Conservation (phyloP, 2,113 vertebrate species). For the Laticauda laticaudata region DNA sequence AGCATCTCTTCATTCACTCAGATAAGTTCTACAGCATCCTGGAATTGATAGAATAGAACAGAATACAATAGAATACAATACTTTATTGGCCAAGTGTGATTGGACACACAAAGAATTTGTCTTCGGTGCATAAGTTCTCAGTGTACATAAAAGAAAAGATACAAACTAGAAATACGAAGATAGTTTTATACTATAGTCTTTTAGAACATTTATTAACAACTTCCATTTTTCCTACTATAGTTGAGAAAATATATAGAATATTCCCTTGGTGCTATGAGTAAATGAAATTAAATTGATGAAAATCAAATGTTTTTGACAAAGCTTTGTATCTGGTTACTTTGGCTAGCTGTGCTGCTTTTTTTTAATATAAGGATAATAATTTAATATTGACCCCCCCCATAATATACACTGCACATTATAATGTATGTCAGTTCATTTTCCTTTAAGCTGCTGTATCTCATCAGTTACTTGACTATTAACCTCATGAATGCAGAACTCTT, state of each 20-base stretch:
- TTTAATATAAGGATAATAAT: constrained; percentile 29
- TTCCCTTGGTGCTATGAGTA: neutral
- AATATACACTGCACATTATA: neutral
- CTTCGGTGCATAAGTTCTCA: too few species aligned
- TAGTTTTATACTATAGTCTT: neutral
- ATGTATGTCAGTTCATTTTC: neutral
- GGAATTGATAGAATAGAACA: neutral
- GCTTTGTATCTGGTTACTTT: constrained; percentile 21
- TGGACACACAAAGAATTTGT: too few species aligned
- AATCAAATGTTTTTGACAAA: neutral
- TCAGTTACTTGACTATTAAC: constrained; percentile 35
- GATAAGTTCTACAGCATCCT: neutral
- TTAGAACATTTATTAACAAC: neutral
- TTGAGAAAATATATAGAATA: neutral
- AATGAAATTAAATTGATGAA: neutral
- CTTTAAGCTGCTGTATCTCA: neutral
- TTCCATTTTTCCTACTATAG: neutral
- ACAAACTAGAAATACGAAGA: neutral
- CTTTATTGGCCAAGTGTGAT: too few species aligned
- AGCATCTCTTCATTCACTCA: neutral
- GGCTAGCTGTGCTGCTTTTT: constrained; percentile 33
- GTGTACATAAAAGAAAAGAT: too few species aligned
- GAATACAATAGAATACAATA: too few species aligned
- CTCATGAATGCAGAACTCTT: neutral
- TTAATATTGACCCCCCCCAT: neutral